Conservation (phyloP, 2,888 invertebrate genomes). For the Leptinotarsa tumamoca region DNA sequence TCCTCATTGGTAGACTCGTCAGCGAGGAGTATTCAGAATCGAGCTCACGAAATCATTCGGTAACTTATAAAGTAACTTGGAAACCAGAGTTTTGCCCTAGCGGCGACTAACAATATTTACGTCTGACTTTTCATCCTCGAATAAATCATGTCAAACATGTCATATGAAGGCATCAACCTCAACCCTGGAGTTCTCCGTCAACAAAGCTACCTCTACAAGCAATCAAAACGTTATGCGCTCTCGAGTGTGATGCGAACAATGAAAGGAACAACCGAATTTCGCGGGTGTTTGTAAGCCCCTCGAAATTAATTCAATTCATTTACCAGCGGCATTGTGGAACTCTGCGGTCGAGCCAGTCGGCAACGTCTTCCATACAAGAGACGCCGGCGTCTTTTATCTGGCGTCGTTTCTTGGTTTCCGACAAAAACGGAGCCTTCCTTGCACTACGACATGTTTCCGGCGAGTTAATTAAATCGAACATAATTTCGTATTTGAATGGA, state of each 20-base stretch:
- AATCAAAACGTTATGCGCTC: background rate
- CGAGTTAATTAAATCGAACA: background rate
- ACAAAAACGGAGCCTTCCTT: background rate
- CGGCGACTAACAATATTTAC: too few species aligned
- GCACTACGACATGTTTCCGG: background rate
- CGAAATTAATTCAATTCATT: slow-evolving; percentile 10
- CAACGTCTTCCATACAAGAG: background rate
- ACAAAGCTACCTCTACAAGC: background rate
- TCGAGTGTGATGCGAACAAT: background rate
- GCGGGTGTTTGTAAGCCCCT: background rate
- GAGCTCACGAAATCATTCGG: too few species aligned
- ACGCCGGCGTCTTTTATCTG: background rate
- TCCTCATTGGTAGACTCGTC: too few species aligned
- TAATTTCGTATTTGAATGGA: background rate
- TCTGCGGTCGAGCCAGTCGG: slow-evolving; percentile 2
- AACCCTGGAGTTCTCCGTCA: too few species aligned
- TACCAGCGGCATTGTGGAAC: background rate
- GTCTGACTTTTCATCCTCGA: too few species aligned
- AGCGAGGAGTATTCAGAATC: too few species aligned
- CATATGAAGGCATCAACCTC: too few species aligned
- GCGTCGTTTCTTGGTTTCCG: slow-evolving; percentile 8
- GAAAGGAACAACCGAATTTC: slow-evolving; percentile 5
- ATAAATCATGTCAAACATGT: too few species aligned
- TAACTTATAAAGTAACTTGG: too few species aligned
- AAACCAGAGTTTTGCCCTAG: too few species aligned